phyloP scores from a whole-genome alignment of 37 sponge, comb jelly and placozoan genomes.

The Hexactinellida sp. region DNA sequence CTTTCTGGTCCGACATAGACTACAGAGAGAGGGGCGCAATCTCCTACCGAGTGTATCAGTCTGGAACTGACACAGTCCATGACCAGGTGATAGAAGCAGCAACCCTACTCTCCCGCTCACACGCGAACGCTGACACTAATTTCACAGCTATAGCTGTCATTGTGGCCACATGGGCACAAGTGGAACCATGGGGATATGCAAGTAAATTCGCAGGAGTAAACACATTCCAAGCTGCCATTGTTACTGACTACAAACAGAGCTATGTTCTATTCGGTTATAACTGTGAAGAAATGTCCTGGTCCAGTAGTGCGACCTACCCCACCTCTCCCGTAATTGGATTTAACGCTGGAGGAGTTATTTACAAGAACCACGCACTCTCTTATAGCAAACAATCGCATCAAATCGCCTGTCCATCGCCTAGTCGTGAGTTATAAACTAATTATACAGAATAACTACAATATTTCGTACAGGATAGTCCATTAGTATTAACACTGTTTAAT shows the following conservation, averaged over 20 bases:
- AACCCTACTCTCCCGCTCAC: not conserved
- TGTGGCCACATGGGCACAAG: constrained; percentile 20
- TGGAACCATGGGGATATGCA: not conserved
- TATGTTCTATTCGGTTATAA: constrained; percentile 55
- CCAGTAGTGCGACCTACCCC: constrained; percentile 6
- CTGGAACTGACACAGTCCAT: not conserved
- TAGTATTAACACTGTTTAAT: no score
- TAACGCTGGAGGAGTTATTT: constrained; percentile 10
- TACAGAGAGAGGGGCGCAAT: constrained; percentile 22
- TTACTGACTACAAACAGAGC: constrained; percentile 36
- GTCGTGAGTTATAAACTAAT: no score
- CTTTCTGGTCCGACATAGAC: constrained; percentile 57
- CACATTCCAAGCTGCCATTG: constrained; percentile 48
- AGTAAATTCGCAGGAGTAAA: constrained; percentile 22
- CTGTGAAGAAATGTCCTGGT: constrained; percentile 45
- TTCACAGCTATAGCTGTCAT: constrained; percentile 2
- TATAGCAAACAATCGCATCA: constrained; percentile 18
- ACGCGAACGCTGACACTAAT: not conserved
- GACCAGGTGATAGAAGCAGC: not conserved
- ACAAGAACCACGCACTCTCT: not conserved
- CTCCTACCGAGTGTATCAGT: constrained; percentile 25
- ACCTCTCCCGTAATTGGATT: constrained; percentile 34
- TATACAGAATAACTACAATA: no score
- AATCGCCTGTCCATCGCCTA: not conserved
- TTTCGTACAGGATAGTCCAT: no score